These are phyloP conservation scores for Galerucella nymphaeae DNA, from an alignment of 2,888 invertebrate genomes.

Conservation along the genomic window DNA sequence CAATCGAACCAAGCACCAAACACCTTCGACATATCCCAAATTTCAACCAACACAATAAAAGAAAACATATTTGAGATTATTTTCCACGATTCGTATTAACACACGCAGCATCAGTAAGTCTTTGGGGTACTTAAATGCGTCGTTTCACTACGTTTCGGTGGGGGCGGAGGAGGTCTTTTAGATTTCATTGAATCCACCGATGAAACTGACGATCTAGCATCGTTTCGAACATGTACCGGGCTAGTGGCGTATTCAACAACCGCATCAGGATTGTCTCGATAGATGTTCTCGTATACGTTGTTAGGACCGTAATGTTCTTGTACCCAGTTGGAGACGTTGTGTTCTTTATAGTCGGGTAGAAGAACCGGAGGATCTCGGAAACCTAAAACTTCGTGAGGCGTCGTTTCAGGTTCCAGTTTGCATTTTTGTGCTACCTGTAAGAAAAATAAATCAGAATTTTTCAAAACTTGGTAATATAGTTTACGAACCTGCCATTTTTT, in stretches of 20 bases:
- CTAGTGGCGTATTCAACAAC: constrained; percentile 67
- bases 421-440: constrained; percentile 90
- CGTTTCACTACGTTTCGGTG: constrained; percentile 89
- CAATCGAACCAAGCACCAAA: no score
- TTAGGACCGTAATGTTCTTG: constrained; percentile 85
- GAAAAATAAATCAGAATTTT: background rate
- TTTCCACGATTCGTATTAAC: constrained; percentile 41
- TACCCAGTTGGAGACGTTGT: constrained; percentile 90
- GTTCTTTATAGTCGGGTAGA: constrained; percentile 79
- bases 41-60: background rate
- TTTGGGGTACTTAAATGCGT: constrained; percentile 77
- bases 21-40: no score
- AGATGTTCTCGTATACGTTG: constrained; percentile 84
- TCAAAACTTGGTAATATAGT: background rate
- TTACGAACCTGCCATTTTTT: constrained; percentile 77
- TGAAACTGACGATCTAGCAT: constrained; percentile 20
- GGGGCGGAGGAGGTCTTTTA: constrained; percentile 87
- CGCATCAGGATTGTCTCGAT: constrained; percentile 63
- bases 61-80: constrained; percentile 39
- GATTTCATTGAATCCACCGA: constrained; percentile 47
- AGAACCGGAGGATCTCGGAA: constrained; percentile 84
- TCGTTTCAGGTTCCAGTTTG: constrained; percentile 86
- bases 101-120: constrained; percentile 61
- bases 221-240: constrained; percentile 55
- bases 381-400: constrained; percentile 91